These are phyloP conservation scores for Bos indicus DNA, from an alignment of 2,113 vertebrate genomes.

Conservation along the genomic window DNA sequence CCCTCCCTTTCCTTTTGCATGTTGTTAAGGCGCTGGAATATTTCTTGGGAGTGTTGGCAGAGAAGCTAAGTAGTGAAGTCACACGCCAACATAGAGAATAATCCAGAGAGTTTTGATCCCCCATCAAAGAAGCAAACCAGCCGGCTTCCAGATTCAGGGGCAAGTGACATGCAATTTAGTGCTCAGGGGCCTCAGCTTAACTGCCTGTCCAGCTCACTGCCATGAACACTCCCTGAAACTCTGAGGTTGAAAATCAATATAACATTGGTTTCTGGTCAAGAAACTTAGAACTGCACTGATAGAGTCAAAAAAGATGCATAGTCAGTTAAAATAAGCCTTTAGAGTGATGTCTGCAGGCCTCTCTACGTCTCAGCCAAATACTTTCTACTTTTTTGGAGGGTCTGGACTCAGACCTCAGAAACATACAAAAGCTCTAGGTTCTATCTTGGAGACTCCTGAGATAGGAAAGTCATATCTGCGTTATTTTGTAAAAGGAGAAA, in stretches of 20 bases:
- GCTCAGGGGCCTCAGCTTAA: neutral
- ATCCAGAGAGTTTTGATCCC: neutral
- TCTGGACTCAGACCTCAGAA: slow-evolving; percentile 31
- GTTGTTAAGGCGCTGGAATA: neutral
- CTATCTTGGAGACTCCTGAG: neutral
- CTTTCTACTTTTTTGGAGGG: neutral
- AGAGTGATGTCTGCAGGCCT: slow-evolving; percentile 22
- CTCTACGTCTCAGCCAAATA: neutral
- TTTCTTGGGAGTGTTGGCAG: neutral
- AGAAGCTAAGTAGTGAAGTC: neutral
- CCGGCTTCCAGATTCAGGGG: neutral
- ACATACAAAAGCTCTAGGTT: neutral
- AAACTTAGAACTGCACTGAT: slow-evolving; percentile 23
- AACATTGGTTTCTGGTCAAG: slow-evolving; percentile 50
- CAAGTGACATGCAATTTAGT: neutral
- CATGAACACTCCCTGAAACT: neutral
- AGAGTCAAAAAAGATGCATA: slow-evolving; percentile 7
- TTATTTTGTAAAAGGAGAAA: neutral
- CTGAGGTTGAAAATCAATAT: slow-evolving; percentile 42
- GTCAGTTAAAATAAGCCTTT: slow-evolving; percentile 58
- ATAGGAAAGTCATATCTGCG: neutral
- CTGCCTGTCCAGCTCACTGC: neutral
- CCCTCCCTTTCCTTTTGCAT: neutral
- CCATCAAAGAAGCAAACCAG: neutral
- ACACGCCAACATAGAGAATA: neutral